These are phyloP conservation scores for Ostrea denselamellosa DNA, from an alignment of 1,140 invertebrate species.

Conservation along the genomic window DNA sequence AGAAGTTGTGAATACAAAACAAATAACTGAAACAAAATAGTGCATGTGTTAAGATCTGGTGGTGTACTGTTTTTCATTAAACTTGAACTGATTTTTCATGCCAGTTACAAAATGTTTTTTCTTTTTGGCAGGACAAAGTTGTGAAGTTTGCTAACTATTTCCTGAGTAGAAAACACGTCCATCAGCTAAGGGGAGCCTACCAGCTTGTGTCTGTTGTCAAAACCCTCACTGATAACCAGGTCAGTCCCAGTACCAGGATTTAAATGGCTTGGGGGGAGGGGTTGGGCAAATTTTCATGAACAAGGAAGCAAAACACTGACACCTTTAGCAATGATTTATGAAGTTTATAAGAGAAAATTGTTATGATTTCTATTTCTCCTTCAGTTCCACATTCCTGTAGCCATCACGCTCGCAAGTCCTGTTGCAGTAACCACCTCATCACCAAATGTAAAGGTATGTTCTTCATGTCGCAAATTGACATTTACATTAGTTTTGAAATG, in stretches of 20 bases:
- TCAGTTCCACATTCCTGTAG: constrained; percentile 85
- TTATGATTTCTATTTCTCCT: constrained; percentile 53
- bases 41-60: not conserved
- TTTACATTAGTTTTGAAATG: not conserved
- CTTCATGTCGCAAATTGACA: not conserved
- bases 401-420: constrained; percentile 87
- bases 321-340: too few relatives aligned
- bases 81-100: too few relatives aligned
- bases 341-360: too few relatives aligned
- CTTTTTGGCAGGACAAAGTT: constrained; percentile 84
- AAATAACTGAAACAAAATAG: not conserved
- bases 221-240: constrained; percentile 85
- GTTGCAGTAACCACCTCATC: constrained; percentile 86
- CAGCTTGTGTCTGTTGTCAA: constrained; percentile 89
- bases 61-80: too few relatives aligned
- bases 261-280: too few relatives aligned
- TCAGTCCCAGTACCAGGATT: constrained; percentile 62
- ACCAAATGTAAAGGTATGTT: constrained; percentile 83
- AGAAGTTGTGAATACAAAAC: constrained; percentile 4
- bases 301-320: too few relatives aligned
- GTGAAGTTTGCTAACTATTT: constrained; percentile 96
- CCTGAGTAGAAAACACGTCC: constrained; percentile 92
- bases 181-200: constrained; percentile 89
- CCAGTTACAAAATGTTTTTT: not conserved
- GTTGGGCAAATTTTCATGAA: too few relatives aligned